These are phyloP conservation scores for Pachycephus smyrnensis DNA, from an alignment of 2,888 invertebrate genomes.

Conservation along the genomic window DNA sequence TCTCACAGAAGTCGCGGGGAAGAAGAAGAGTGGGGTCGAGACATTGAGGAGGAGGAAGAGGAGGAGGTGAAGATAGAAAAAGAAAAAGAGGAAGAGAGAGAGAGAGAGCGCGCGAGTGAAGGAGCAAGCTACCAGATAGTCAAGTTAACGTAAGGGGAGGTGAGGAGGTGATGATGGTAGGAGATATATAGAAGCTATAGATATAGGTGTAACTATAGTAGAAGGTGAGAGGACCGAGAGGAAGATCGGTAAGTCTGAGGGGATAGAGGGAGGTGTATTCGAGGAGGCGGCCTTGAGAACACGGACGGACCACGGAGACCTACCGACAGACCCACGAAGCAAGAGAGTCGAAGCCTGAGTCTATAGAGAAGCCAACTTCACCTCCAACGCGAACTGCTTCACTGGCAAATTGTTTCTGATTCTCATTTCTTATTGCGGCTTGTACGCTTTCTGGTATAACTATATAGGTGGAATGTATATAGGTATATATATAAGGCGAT, in stretches of 20 bases:
- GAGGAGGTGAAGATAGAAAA: constrained; percentile 23
- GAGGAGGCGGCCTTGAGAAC: constrained; percentile 66
- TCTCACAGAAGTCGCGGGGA: constrained; percentile 12
- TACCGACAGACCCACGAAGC: constrained; percentile 49
- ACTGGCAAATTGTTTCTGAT: constrained; percentile 62
- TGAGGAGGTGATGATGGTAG: constrained; percentile 7
- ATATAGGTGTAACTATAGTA: not conserved
- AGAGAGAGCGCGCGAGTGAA: constrained; percentile 28
- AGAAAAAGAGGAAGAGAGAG: constrained; percentile 23
- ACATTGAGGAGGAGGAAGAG: constrained; percentile 25
- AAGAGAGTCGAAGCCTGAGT: not conserved
- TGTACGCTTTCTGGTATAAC: not conserved
- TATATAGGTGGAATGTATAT: not conserved
- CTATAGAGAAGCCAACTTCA: not conserved
- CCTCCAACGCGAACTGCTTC: constrained; percentile 60
- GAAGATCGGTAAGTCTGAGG: constrained; percentile 11
- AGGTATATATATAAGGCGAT: not conserved
- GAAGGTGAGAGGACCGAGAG: constrained; percentile 13
- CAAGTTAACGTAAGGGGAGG: constrained; percentile 16
- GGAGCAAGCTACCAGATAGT: constrained; percentile 25
- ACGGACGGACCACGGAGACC: constrained; percentile 56
- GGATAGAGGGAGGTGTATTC: constrained; percentile 43
- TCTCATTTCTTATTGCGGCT: constrained; percentile 53
- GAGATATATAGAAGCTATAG: not conserved
- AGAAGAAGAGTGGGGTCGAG: not conserved